Evolutionary conservation across 2,888 invertebrate species (phyloP), one percentile per base, ranked within the genome.

Genomic region (Isotomurus palustris): DNA sequence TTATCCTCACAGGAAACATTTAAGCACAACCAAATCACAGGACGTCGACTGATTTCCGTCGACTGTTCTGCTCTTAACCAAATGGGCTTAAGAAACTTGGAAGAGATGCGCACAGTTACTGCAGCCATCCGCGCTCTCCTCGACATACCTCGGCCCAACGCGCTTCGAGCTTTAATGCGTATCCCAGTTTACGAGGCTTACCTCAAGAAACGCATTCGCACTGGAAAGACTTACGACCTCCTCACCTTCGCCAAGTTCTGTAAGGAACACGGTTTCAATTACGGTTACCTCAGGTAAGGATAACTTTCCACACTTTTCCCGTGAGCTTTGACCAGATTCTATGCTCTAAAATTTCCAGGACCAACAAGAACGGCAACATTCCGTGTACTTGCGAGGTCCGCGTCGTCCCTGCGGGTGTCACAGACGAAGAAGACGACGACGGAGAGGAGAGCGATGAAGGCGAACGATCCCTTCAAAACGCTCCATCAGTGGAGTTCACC

Each of bases 41-140:
- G 68, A n/a, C 35, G 66, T 8, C 45, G 60, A 25, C 55, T 69
- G 1, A 53, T 65, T 17, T 41, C 53, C 14, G 53, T 69, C 8
- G 67, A 69, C 45, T 64, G 63, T 14, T 40, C 57, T 5, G 67
- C 66, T 10, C 40, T 69, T 8, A 57, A 60, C n/a, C 58, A 62
- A 58, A 68, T 69, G 66, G 69, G 69, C 27, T 45, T 67, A 52
- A 61, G 35, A 10, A 58, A 67, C 35, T 58, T 69, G 21, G 43
- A 53, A 8, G 47, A 58, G 17, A 64, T 69, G 56, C 10, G 60
- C 56, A 55, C 35, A 19, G 28, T 68, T 10, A 55, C 68, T 2
- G 28, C 47, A 17, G 55, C 59, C 52, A 68, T 68, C 10, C 57
- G 68, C 1, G 56, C 59, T 3, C 49, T 68, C 14, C 44, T 62